Evolutionary conservation across 2,797 vertebrate species (phyloP).

Genomic region (Chrysolophus pictus): DNA sequence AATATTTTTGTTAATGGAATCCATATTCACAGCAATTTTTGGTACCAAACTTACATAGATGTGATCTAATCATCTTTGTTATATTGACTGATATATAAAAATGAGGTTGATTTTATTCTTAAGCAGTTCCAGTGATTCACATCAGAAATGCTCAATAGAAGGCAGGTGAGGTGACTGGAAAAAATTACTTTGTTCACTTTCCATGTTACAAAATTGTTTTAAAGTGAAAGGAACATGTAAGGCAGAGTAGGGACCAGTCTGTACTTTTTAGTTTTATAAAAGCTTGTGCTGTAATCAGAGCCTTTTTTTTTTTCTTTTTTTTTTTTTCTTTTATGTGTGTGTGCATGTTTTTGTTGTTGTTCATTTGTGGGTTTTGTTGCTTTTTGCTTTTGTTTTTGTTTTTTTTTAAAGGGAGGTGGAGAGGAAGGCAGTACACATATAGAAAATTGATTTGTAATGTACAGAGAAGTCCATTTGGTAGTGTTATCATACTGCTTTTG

Average conservation of each 20-base stretch:
- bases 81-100: constrained; percentile 1
- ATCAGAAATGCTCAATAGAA: background rate
- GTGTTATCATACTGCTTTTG: background rate
- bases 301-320: too few relatives aligned
- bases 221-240: background rate
- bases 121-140: background rate
- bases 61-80: background rate
- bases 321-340: too few relatives aligned
- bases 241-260: background rate
- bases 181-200: background rate
- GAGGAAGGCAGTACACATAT: background rate
- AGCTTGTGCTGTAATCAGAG: background rate
- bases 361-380: background rate
- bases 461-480: background rate
- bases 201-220: background rate
- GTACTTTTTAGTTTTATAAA: background rate
- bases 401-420: background rate
- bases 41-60: background rate
- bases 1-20: constrained; percentile 16
- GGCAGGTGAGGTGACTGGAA: background rate
- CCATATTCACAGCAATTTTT: constrained; percentile 2
- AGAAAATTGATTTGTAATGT: background rate
- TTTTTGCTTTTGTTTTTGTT: background rate
- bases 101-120: constrained; percentile 1
- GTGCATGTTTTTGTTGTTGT: too few relatives aligned